Evolutionary conservation across 2,888 invertebrate genomes (phyloP), one percentile per base, ranked within the genome.

Genomic region (Tipula helvola): DNA sequence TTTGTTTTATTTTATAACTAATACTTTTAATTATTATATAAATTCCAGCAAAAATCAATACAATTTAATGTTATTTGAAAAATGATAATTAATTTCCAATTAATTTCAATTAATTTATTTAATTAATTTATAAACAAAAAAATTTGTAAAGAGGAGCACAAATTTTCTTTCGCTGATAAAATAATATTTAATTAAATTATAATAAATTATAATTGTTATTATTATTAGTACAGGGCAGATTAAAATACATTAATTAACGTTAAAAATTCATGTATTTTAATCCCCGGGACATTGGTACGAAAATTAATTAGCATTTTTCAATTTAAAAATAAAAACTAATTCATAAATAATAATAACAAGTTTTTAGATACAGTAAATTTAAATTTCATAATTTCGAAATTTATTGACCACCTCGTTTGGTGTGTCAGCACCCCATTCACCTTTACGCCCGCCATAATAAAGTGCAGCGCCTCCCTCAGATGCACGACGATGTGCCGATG

Each of bases 331-430:
- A 52, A 57, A 57, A 57, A 1, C 1, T 28, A 28, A 28, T 28
- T 71, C 28, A 28, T 10, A 71, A 71, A 71, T 28, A 71, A 28
- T 10, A 28, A 57, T 28, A 57, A 57, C 7, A 2, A 39, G 0
- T 39, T 16, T 28, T 1, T 28, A 28, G 28, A 28, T 71, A 8
- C 39, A 39, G 39, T 7, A 8, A 83, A 86, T 89, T 96, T 96
- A 97, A 91, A 97, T 97, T 92, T 97, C 97, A 92, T 97, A 97
- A 92, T 97, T 97, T 91, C 97, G 95, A 92, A 97, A 97, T 92
- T 97, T 96, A 91, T 94, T 95, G 92, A 96, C 96, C 89, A 96
- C 95, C 90, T 96, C 96, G 44, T 96, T 95, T 52, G 86, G 86
- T 41, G 96, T 95, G 88, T 96, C 95, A 86, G 94, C 93, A 89